A percentile compares a stretch with the other conserved stretches of the same genome.
Evolutionary conservation across 2,113 vertebrate species (phyloP).

Genomic region (Bos javanicus): DNA sequence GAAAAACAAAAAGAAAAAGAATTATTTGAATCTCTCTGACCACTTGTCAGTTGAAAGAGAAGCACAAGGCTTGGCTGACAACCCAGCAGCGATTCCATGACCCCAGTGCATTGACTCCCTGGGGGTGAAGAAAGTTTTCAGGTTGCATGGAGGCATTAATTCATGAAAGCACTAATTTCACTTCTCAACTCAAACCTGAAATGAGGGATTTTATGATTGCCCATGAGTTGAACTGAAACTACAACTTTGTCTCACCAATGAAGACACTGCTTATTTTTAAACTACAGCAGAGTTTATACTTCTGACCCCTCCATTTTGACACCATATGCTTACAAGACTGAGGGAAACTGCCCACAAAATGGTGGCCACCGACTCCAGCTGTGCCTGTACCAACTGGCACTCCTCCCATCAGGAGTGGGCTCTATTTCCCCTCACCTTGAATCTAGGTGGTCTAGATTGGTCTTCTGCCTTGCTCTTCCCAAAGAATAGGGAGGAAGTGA

Average conservation of each 20-base stretch:
- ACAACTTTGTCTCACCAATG: not conserved
- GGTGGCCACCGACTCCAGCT: accelerated
- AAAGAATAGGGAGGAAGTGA: not conserved
- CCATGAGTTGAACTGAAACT: not conserved
- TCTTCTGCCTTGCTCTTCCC: not conserved
- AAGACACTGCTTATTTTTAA: not conserved
- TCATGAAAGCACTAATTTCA: not conserved
- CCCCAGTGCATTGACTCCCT: not conserved
- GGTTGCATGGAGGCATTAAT: not conserved
- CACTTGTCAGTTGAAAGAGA: not conserved
- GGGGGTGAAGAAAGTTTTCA: not conserved
- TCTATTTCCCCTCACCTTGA: not conserved
- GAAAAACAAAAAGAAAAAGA: not conserved
- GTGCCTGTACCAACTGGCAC: accelerated
- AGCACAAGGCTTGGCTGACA: not conserved
- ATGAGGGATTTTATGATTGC: not conserved
- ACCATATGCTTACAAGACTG: not conserved
- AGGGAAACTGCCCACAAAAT: not conserved
- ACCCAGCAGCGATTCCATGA: not conserved
- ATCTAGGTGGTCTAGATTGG: not conserved
- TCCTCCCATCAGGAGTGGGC: accelerated
- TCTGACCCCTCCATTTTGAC: not conserved
- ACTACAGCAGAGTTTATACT: not conserved
- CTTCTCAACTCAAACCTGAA: not conserved
- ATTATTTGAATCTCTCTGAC: not conserved